Conservation (phyloP, 1,140 invertebrate genomes). For the Panagrolaimus sp. region DNA sequence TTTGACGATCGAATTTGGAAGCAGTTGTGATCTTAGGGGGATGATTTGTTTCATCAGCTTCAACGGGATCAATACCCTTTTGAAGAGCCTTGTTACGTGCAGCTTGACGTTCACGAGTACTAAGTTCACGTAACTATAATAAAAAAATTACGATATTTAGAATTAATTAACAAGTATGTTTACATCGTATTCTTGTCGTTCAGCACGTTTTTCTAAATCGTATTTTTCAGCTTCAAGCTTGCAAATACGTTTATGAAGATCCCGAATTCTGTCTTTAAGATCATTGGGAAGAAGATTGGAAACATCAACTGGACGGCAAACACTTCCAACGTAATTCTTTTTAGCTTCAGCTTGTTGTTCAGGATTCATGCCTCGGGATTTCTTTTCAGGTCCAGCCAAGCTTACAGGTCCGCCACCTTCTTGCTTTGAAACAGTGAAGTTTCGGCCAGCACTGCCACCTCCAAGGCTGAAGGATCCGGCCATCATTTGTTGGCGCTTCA, state of each 20-base stretch:
- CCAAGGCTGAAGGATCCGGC: conserved; percentile 35
- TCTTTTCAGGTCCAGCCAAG: conserved; percentile 69
- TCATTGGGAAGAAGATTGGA: conserved; percentile 68
- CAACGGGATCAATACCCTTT: conserved; percentile 87
- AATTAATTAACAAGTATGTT: conserved; percentile 62
- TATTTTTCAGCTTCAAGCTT: conserved; percentile 98
- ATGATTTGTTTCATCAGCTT: conserved; percentile 45
- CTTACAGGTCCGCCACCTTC: conserved; percentile 60
- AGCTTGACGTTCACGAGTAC: conserved; percentile 94
- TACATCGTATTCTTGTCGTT: conserved; percentile 98
- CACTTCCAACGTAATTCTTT: conserved; percentile 37
- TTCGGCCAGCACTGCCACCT: conserved; percentile 65
- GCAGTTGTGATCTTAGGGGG: conserved; percentile 97
- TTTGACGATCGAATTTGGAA: conserved; percentile 96
- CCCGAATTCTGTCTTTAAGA: conserved; percentile 79
- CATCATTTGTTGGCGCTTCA: conserved; percentile 48
- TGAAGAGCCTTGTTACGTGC: conserved; percentile 91
- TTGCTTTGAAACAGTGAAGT: conserved; percentile 45
- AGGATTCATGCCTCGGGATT: conserved; percentile 91
- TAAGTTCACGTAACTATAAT: conserved; percentile 86
- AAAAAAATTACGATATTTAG: background rate
- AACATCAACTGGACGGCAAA: conserved; percentile 33
- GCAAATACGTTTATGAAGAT: conserved; percentile 88
- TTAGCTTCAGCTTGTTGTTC: conserved; percentile 94
- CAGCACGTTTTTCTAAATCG: conserved; percentile 96